Percentiles rank a stretch among this genome's conserved stretches.
phyloP scores from a whole-genome alignment of 2,888 invertebrate species.

The Pollenia labialis region DNA sequence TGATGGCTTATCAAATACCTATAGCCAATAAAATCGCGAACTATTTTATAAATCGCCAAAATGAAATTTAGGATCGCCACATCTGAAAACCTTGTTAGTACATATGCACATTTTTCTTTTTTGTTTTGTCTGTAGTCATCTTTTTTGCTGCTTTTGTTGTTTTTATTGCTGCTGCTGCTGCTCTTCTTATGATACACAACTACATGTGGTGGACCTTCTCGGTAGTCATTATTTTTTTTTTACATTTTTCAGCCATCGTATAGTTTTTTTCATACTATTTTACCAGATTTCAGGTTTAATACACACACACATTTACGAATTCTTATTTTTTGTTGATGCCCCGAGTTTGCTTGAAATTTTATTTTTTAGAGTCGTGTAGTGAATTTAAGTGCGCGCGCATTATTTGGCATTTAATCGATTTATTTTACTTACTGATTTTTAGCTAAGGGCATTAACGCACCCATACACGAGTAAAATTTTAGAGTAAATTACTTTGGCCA shows the following conservation, averaged over 20 bases:
- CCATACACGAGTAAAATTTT: not conserved
- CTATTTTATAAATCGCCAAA: no score
- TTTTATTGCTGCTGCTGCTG: slow-evolving; percentile 3
- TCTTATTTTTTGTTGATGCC: not conserved
- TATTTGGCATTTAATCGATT: slow-evolving; percentile 68
- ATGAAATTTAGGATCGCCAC: no score
- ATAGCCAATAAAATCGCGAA: no score
- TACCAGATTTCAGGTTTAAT: slow-evolving; percentile 43
- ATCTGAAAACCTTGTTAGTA: not conserved
- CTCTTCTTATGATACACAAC: slow-evolving; percentile 41
- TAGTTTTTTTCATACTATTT: slow-evolving; percentile 37
- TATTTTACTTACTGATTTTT: slow-evolving; percentile 66
- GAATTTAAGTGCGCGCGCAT: slow-evolving; percentile 70
- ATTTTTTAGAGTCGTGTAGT: slow-evolving; percentile 24
- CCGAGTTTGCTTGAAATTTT: slow-evolving; percentile 9
- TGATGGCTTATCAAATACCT: no score
- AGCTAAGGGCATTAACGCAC: not conserved
- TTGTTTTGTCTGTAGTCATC: not conserved
- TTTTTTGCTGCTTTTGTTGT: not conserved
- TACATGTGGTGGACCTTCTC: slow-evolving; percentile 41
- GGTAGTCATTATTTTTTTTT: slow-evolving; percentile 57
- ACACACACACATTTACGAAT: slow-evolving; percentile 3
- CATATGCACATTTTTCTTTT: slow-evolving; percentile 51
- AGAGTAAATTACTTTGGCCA: not conserved
- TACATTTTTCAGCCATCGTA: slow-evolving; percentile 62